These are phyloP conservation scores for Lepidonotus clava DNA, from an alignment of 2,888 invertebrate species.

Conservation along the genomic window DNA sequence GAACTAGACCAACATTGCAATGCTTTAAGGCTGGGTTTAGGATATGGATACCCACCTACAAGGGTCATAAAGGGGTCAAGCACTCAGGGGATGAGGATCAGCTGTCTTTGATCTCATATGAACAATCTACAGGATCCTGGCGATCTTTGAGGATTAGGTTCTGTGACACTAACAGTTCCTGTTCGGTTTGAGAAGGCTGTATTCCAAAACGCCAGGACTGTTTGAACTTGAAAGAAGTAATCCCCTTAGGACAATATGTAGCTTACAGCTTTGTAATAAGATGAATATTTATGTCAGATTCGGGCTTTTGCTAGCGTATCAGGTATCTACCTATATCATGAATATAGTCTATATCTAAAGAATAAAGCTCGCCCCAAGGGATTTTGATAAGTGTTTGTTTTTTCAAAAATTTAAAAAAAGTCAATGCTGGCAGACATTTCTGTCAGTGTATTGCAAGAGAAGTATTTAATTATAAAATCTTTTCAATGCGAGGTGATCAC, in stretches of 20 bases:
- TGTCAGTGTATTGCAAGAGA: too few species aligned
- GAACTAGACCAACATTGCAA: too few species aligned
- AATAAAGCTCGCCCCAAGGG: too few species aligned
- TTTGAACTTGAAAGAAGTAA: not conserved
- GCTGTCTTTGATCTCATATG: not conserved
- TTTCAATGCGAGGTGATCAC: too few species aligned
- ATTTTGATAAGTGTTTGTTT: too few species aligned
- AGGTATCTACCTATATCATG: not conserved
- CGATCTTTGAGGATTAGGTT: not conserved
- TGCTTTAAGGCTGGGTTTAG: not conserved
- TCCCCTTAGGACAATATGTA: conserved; percentile 5
- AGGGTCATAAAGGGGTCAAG: not conserved
- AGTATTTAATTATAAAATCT: too few species aligned
- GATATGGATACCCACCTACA: not conserved
- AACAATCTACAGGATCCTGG: not conserved
- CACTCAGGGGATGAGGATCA: not conserved
- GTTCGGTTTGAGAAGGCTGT: not conserved
- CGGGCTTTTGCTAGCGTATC: not conserved
- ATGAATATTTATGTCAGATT: conserved; percentile 31
- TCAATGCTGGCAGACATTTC: too few species aligned
- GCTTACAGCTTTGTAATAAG: conserved; percentile 17
- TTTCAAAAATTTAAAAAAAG: too few species aligned
- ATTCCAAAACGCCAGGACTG: not conserved
- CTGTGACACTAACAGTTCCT: conserved; percentile 29
- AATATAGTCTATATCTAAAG: too few species aligned